phyloP scores from a whole-genome alignment of 2,797 vertebrate genomes.

The Hippopotamyrus pictus region DNA sequence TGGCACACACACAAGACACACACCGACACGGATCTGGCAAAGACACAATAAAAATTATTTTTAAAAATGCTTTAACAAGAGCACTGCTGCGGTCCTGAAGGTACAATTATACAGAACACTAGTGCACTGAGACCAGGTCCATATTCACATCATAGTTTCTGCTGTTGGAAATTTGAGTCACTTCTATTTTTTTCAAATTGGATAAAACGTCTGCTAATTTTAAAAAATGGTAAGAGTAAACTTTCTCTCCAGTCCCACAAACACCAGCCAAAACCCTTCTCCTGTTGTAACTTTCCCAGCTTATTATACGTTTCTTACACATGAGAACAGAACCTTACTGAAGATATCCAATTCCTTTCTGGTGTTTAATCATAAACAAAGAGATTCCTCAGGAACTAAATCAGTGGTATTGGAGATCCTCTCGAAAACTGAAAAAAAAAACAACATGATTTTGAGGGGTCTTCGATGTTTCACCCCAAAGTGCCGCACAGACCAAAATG shows the following conservation, averaged over 20 bases:
- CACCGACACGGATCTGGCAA: neutral
- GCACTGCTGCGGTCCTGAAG: neutral
- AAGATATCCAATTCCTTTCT: neutral
- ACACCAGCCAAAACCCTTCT: neutral
- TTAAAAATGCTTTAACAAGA: neutral
- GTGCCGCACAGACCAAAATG: neutral
- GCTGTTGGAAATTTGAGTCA: neutral
- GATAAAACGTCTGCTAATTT: neutral
- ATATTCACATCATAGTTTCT: neutral
- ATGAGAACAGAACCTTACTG: neutral
- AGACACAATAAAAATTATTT: neutral
- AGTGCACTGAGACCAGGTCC: neutral
- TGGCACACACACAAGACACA: neutral
- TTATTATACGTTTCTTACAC: neutral
- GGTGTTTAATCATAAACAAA: constrained; percentile 12
- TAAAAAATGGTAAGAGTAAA: neutral
- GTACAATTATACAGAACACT: neutral
- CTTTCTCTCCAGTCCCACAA: neutral
- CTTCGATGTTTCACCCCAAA: neutral
- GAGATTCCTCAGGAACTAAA: neutral
- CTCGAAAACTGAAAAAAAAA: neutral
- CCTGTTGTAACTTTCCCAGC: neutral
- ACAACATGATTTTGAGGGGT: neutral
- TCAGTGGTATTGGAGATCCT: neutral
- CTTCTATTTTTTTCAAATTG: neutral